Percentiles rank a stretch among this genome's conserved stretches.
These are phyloP conservation scores for Nothobranchius furzeri DNA, from an alignment of 2,113 vertebrate species.

Conservation along the genomic window DNA sequence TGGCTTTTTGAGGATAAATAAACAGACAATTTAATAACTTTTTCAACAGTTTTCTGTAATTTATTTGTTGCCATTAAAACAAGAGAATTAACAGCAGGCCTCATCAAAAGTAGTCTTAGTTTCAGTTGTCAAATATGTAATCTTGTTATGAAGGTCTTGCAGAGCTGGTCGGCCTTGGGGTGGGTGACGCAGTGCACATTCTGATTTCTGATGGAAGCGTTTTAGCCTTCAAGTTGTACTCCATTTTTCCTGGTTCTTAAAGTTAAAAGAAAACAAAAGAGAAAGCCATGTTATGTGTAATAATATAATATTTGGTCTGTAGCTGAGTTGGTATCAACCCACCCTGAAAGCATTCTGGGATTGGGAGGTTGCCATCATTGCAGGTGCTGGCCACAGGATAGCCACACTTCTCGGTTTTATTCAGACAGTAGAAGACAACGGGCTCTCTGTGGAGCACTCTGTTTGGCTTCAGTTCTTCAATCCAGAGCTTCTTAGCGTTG, in stretches of 20 bases:
- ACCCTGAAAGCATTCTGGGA: constrained; percentile 88
- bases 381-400: constrained; percentile 81
- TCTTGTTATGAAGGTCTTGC: constrained; percentile 25
- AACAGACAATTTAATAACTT: not conserved
- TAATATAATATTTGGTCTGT: not conserved
- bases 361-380: constrained; percentile 79
- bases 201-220: constrained; percentile 75
- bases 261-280: constrained; percentile 3
- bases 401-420: constrained; percentile 84
- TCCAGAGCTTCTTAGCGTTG: constrained; percentile 79
- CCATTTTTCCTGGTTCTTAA: constrained; percentile 62
- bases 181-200: constrained; percentile 38
- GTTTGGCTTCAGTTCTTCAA: constrained; percentile 81
- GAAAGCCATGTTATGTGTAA: not conserved
- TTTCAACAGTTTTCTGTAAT: not conserved
- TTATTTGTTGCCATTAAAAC: constrained; percentile 6
- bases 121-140: not conserved
- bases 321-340: constrained; percentile 12
- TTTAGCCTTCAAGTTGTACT: constrained; percentile 46
- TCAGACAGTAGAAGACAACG: constrained; percentile 86
- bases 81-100: not conserved
- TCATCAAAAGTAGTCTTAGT: not conserved
- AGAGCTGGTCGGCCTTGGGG: constrained; percentile 12
- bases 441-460: constrained; percentile 82
- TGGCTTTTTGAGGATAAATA: no score